A percentile compares a stretch with the other conserved stretches of the same genome.
phyloP scores from a whole-genome alignment of 2,797 vertebrate species.

The Phalanger gymnotis region DNA sequence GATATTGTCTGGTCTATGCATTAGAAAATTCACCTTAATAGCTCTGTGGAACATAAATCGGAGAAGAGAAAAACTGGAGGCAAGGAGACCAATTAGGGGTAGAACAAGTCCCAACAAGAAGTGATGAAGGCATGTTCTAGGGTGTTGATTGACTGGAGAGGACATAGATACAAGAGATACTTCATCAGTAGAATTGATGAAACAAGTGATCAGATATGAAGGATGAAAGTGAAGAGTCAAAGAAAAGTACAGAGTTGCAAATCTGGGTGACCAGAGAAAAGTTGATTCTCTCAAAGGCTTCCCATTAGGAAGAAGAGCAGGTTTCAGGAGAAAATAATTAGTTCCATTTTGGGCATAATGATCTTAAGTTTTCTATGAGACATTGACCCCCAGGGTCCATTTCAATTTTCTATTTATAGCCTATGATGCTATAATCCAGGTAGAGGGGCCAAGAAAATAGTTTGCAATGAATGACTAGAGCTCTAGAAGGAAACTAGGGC shows the following conservation, averaged over 20 bases:
- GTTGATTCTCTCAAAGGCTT: not conserved
- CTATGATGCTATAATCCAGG: not conserved
- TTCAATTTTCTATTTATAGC: not conserved
- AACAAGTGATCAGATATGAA: not conserved
- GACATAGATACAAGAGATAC: not conserved
- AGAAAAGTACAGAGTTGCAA: not conserved
- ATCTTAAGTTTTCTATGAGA: not conserved
- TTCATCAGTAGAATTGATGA: not conserved
- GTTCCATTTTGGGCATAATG: not conserved
- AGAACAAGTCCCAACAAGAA: not conserved
- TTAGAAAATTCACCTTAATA: not conserved
- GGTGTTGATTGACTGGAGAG: not conserved
- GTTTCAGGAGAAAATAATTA: not conserved
- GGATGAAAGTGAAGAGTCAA: not conserved
- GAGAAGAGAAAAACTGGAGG: not conserved
- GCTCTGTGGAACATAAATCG: not conserved
- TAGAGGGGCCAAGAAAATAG: not conserved
- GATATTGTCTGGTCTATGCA: not conserved
- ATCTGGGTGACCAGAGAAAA: not conserved
- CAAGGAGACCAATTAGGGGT: not conserved
- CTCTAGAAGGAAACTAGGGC: not conserved
- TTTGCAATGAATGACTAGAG: not conserved
- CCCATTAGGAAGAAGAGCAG: no score
- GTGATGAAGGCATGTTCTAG: no score
- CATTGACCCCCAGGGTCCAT: not conserved